These are phyloP conservation scores for Cylloceria caligata DNA, from an alignment of 2,888 invertebrate genomes.

Conservation along the genomic window DNA sequence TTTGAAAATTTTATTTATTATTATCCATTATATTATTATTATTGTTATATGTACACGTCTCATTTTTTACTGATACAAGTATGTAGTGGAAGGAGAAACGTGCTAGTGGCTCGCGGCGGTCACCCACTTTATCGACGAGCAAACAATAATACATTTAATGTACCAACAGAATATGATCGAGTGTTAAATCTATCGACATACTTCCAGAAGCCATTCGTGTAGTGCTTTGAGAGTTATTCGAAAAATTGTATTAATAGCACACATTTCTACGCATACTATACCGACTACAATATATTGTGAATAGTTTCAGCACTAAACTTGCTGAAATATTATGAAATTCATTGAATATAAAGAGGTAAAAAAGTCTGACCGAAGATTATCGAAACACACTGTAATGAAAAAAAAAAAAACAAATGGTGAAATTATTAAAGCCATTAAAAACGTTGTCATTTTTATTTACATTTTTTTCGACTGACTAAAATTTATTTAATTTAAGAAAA, in stretches of 20 bases:
- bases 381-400: background rate
- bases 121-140: constrained; percentile 18
- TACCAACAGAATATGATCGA: constrained; percentile 9
- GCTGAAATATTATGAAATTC: background rate
- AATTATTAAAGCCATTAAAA: background rate
- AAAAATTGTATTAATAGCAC: background rate
- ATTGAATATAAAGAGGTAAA: background rate
- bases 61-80: background rate
- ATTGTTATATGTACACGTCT: background rate
- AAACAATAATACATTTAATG: constrained; percentile 33
- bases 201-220: background rate
- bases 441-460: too few relatives aligned
- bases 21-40: background rate
- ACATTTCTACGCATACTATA: background rate
- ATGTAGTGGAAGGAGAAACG: background rate
- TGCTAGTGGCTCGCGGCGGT: background rate
- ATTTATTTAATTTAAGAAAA: background rate
- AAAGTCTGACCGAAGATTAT: background rate
- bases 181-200: background rate
- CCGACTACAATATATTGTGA: too few relatives aligned
- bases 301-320: background rate
- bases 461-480: background rate
- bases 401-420: background rate
- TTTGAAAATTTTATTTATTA: background rate
- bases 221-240: background rate